A percentile compares a stretch with the other conserved stretches of the same genome.
Conservation (phyloP, 1,140 invertebrate genomes). For the Nylanderia fulva region DNA sequence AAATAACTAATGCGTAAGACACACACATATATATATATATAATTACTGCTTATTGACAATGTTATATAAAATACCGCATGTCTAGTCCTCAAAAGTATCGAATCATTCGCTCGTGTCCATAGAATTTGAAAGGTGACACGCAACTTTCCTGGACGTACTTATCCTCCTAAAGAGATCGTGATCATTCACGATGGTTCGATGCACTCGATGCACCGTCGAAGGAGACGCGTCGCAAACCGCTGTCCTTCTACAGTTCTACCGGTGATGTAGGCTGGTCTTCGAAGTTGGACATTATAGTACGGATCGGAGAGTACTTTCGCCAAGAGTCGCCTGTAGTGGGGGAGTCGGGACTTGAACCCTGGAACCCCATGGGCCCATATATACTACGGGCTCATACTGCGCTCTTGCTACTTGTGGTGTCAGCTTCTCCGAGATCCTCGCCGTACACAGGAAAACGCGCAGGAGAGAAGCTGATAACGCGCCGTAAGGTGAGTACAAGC, state of each 20-base stretch:
- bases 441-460: conserved; percentile 47
- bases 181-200: background rate
- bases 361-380: conserved; percentile 79
- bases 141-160: background rate
- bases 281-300: conserved; percentile 72
- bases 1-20: background rate
- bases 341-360: conserved; percentile 82
- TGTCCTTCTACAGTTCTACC: conserved; percentile 66
- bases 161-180: background rate
- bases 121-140: background rate
- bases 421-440: conserved; percentile 77
- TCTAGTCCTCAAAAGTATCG: too few relatives aligned
- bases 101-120: background rate
- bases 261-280: conserved; percentile 56
- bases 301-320: conserved; percentile 82
- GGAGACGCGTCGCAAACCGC: conserved; percentile 38
- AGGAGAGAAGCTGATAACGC: conserved; percentile 26
- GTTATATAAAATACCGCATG: background rate
- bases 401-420: conserved; percentile 78
- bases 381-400: conserved; percentile 78
- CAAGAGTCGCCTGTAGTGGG: conserved; percentile 78
- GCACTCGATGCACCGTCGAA: conserved; percentile 34
- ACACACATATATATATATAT: background rate
- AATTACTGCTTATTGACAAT: background rate
- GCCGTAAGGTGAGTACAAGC: conserved; percentile 60